Evolutionary conservation across 2,888 invertebrate species (phyloP), one percentile per base, ranked within the genome.

Genomic region (Lycia hirtaria): DNA sequence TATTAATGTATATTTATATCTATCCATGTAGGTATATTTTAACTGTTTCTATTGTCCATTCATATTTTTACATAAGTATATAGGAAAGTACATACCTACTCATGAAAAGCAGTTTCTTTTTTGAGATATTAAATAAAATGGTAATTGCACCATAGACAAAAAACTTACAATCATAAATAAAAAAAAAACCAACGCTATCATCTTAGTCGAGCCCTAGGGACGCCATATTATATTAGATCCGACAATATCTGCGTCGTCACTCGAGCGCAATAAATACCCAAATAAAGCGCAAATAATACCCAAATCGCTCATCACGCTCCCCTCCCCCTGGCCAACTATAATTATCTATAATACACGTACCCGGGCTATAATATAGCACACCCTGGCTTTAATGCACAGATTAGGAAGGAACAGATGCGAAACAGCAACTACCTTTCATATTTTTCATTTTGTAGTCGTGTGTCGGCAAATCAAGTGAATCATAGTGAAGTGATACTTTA

Each of bases 281-380:
- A 93, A 93, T 93, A 93, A 93, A 93, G 93, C 93, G 93, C 93
- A 93, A 93, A 93, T 93, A 93, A 93, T 93, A 92, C 93, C 93
- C 93, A 93, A 93, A 93, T 93, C 92, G 92, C 88, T 89, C 89
- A 89, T 90, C 89, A 90, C 55, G 83, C 72, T 77, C 74, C 74
- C 78, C 80, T 76, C 75, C 73, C 76, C 81, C 81, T 78, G 81
- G 87, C 85, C 80, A 78, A 81, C 87, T 88, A 88, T 89, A 91
- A 92, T 91, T 89, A 91, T 88, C 85, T 85, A 80, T 88, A 88
- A 89, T 89, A 52, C 47, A 52, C 40, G 40, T 51, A 38, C 56
- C 48, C 55, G 1, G 20, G 28, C 49, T 88, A 87, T 78, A 72
- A 71, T 74, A 72, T 71, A 74, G 74, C 72, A 73, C 68, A 71